A percentile compares a stretch with the other conserved stretches of the same genome.
Evolutionary conservation across 2,888 invertebrate genomes (phyloP).

Genomic region (Cistogaster globosa): DNA sequence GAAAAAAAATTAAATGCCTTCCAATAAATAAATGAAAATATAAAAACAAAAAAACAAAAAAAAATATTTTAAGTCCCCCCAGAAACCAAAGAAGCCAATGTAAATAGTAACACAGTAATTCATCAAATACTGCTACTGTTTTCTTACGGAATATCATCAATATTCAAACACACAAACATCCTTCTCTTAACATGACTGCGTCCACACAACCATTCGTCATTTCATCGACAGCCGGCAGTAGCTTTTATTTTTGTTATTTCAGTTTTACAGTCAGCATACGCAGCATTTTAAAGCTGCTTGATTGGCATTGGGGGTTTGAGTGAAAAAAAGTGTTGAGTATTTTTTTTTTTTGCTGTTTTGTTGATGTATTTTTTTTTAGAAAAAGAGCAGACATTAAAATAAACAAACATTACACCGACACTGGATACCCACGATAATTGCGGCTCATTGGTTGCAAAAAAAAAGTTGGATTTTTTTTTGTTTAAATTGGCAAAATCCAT

Average conservation of each 20-base stretch:
- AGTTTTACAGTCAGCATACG: constrained; percentile 27
- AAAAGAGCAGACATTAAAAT: constrained; percentile 61
- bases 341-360: constrained; percentile 13
- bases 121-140: constrained; percentile 64
- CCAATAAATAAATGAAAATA: constrained; percentile 30
- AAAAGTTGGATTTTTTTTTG: neutral
- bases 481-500: constrained; percentile 35
- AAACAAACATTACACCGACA: constrained; percentile 68
- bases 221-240: constrained; percentile 18
- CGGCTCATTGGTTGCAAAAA: constrained; percentile 46
- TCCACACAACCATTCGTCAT: constrained; percentile 49
- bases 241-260: constrained; percentile 6
- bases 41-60: neutral
- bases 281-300: constrained; percentile 19
- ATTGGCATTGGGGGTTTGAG: neutral
- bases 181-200: neutral
- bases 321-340: constrained; percentile 48
- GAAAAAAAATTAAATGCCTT: constrained; percentile 40
- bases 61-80: constrained; percentile 14
- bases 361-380: constrained; percentile 13
- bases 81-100: constrained; percentile 54
- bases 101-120: constrained; percentile 66
- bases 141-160: constrained; percentile 55
- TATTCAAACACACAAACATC: constrained; percentile 18
- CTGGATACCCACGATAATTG: constrained; percentile 67